Evolutionary conservation across 2,888 invertebrate genomes (phyloP).

Genomic region (Molanna angustata): DNA sequence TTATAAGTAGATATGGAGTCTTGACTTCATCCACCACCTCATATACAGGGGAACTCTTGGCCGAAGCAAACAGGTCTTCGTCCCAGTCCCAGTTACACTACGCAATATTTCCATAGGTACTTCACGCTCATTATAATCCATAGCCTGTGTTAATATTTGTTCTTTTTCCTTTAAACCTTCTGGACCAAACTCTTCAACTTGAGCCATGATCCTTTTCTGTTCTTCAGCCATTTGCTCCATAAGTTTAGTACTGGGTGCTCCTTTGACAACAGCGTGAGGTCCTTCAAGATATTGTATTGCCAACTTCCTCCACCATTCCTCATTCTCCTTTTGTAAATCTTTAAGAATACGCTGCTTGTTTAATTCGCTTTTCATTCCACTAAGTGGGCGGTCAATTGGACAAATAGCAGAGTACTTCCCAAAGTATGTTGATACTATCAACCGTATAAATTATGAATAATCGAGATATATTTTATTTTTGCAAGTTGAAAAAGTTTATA

Average conservation of each 20-base stretch:
- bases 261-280: constrained; percentile 60
- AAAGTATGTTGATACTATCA: too few species aligned
- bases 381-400: too few species aligned
- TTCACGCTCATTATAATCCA: constrained; percentile 71
- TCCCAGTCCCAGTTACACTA: constrained; percentile 66
- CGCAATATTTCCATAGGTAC: constrained; percentile 71
- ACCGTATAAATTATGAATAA: too few species aligned
- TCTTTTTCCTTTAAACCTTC: constrained; percentile 66
- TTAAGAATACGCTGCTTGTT: constrained; percentile 64
- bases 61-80: constrained; percentile 72
- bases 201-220: constrained; percentile 64
- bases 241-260: constrained; percentile 51
- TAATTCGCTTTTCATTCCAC: too few species aligned
- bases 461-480: too few species aligned
- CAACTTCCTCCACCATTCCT: constrained; percentile 69
- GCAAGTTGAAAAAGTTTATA: too few species aligned
- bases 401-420: too few species aligned
- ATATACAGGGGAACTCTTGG: constrained; percentile 83
- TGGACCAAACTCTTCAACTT: constrained; percentile 62
- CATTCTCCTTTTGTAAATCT: constrained; percentile 59
- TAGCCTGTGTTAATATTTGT: constrained; percentile 62
- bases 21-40: constrained; percentile 80
- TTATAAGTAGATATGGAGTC: constrained; percentile 70
- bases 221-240: constrained; percentile 66
- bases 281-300: constrained; percentile 66